These are phyloP conservation scores for Dasypus novemcinctus DNA, from an alignment of 2,113 vertebrate species.

Conservation along the genomic window DNA sequence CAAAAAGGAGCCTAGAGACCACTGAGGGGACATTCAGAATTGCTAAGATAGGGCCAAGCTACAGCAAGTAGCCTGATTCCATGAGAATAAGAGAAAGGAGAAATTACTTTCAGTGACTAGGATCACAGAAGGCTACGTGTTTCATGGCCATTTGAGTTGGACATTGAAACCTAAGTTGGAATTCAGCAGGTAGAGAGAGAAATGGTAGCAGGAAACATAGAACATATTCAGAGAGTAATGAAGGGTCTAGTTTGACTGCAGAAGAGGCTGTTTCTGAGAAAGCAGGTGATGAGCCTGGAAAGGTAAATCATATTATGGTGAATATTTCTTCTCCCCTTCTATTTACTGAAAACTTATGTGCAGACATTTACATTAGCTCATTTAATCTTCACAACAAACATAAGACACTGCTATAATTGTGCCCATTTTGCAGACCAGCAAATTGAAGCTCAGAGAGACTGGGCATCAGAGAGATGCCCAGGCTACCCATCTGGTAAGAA, in stretches of 20 bases:
- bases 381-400: background rate
- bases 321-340: background rate
- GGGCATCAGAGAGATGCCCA: too few relatives aligned
- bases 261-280: background rate
- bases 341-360: background rate
- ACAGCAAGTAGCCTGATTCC: background rate
- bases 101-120: background rate
- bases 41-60: background rate
- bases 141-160: background rate
- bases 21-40: background rate
- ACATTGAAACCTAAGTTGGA: background rate
- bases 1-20: background rate
- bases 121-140: background rate
- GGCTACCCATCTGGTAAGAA: background rate
- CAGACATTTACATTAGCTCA: background rate
- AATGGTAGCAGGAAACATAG: background rate
- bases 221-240: background rate
- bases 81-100: background rate
- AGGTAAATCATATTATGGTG: background rate
- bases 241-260: background rate
- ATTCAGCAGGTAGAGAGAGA: background rate
- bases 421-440: background rate
- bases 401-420: background rate
- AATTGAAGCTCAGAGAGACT: background rate
- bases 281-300: background rate